These are phyloP conservation scores for Phocides pigmalion DNA, from an alignment of 1,140 invertebrate species.

Conservation along the genomic window DNA sequence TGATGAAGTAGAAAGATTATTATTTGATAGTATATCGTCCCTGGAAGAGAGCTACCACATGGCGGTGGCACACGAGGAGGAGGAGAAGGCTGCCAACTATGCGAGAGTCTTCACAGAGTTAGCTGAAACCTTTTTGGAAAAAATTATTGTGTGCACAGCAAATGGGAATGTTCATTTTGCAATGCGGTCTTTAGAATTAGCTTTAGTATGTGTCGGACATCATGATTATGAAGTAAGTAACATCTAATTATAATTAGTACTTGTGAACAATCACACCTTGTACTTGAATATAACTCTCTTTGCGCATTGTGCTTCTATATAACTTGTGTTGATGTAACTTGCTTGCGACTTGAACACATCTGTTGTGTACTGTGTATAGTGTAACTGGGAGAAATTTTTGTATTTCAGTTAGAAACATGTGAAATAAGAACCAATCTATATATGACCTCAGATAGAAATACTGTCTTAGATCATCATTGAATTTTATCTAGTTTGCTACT, in stretches of 20 bases:
- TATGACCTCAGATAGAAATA: too few species aligned
- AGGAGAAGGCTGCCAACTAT: conserved; percentile 95
- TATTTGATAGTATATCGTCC: conserved; percentile 92
- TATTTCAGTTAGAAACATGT: too few species aligned
- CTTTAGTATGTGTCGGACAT: conserved; percentile 96
- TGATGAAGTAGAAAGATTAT: conserved; percentile 87
- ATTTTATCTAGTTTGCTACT: too few species aligned
- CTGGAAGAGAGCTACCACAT: conserved; percentile 95
- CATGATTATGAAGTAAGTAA: conserved; percentile 95
- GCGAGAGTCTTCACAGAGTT: conserved; percentile 97
- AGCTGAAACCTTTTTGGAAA: conserved; percentile 94
- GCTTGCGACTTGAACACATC: too few species aligned
- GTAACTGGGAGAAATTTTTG: too few species aligned
- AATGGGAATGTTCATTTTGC: conserved; percentile 89
- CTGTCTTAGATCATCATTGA: too few species aligned
- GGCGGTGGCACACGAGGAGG: conserved; percentile 96
- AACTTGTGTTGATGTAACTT: too few species aligned
- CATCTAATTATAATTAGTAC: not conserved
- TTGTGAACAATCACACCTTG: too few species aligned
- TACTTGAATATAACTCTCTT: too few species aligned
- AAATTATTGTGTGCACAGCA: conserved; percentile 87
- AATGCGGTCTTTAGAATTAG: conserved; percentile 93
- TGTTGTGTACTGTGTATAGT: too few species aligned
- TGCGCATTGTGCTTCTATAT: too few species aligned
- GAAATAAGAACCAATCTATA: too few species aligned